These are phyloP conservation scores for Hyles vespertilio DNA, from an alignment of 1,140 invertebrate genomes.

Conservation along the genomic window DNA sequence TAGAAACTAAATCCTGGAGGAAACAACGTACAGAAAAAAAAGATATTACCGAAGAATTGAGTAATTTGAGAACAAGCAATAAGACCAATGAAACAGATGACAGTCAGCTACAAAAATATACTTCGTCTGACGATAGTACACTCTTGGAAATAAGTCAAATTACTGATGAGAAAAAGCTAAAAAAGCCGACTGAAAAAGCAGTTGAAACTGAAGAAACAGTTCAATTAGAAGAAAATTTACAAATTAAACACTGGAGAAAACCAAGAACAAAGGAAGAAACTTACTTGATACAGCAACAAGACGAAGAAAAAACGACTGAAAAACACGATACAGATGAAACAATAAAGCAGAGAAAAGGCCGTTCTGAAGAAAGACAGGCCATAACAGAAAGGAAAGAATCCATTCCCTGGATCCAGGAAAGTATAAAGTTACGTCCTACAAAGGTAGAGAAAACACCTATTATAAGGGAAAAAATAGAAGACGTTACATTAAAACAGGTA, in stretches of 20 bases:
- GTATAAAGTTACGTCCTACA: conserved; percentile 76
- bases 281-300: conserved; percentile 5
- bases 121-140: too few relatives aligned
- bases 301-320: conserved; percentile 14
- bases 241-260: conserved; percentile 49
- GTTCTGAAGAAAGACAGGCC: conserved; percentile 16
- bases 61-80: too few relatives aligned
- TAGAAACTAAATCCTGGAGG: conserved; percentile 17
- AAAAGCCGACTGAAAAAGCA: conserved; percentile 3
- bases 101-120: too few relatives aligned
- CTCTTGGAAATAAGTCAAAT: neutral
- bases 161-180: neutral
- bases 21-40: conserved; percentile 12
- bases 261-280: conserved; percentile 11
- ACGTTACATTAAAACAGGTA: conserved; percentile 39
- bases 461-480: conserved; percentile 46
- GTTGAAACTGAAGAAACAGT: conserved; percentile 15
- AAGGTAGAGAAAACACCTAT: conserved; percentile 54
- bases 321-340: conserved; percentile 6
- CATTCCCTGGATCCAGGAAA: conserved; percentile 76
- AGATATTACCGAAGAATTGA: too few relatives aligned
- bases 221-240: conserved; percentile 7
- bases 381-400: conserved; percentile 28
- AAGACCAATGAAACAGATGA: too few relatives aligned
- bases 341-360: conserved; percentile 18